Conservation (phyloP, 2,888 invertebrate genomes). For the Toxonevra muliebris region DNA sequence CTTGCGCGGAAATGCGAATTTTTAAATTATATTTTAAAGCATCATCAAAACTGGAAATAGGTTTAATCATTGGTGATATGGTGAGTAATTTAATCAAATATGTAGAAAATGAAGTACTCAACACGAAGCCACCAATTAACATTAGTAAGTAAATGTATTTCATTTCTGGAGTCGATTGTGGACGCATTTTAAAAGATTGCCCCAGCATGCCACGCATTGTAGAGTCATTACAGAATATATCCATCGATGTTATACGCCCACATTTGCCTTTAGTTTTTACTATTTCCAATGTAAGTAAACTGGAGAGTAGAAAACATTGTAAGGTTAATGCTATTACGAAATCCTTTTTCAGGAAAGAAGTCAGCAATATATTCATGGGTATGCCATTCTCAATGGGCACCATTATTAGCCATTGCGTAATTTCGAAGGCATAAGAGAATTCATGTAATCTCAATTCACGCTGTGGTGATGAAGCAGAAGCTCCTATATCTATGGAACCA, state of each 20-base stretch:
- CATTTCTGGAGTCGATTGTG: background rate
- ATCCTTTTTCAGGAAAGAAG: background rate
- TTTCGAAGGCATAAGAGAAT: conserved; percentile 35
- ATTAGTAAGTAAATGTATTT: conserved; percentile 10
- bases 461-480: background rate
- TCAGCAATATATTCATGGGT: conserved; percentile 6
- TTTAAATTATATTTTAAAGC: background rate
- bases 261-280: too few relatives aligned
- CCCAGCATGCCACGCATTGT: conserved; percentile 17
- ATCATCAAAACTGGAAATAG: conserved; percentile 6
- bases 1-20: conserved; percentile 1
- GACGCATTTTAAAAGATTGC: conserved; percentile 9
- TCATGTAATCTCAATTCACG: background rate
- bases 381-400: conserved; percentile 25
- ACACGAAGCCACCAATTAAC: conserved; percentile 1
- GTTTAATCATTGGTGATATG: conserved; percentile 6
- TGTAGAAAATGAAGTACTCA: conserved; percentile 14
- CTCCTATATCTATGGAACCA: background rate
- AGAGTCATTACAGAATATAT: conserved; percentile 10
- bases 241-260: background rate
- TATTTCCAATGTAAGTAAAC: too few relatives aligned
- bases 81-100: conserved; percentile 16
- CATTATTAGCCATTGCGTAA: conserved; percentile 34
- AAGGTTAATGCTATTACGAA: too few relatives aligned
- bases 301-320: too few relatives aligned